Base-by-base conservation (phyloP, 1,140 invertebrate genomes). In the Philaenus spumarius region DNA sequence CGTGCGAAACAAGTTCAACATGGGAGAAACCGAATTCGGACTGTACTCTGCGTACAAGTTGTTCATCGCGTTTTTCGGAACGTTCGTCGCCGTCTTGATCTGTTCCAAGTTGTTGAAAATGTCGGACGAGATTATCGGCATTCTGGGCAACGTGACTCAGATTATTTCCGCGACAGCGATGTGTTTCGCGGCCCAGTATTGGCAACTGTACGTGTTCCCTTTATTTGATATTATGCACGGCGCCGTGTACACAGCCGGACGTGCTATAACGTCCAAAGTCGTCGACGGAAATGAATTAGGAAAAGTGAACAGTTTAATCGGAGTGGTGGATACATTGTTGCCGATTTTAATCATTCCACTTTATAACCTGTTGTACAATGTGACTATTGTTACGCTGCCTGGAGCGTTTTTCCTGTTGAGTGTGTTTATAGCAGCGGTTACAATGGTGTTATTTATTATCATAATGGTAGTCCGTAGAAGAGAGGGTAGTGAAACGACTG, bases 1-100 rank as follows among this genome's bases (percentile, higher is more conserved):
- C 42, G 48, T 66, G n/a, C 43, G 66, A 37, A 59, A 62, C 17
- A 66, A 64, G 42, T 63, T 66, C 15, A 52, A 55, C 20, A 66
- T 62, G 66, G 59, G 62, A 37, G 59, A 64, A 53, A 52, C 48
- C 3, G 60, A 66, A 34, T 66, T 62, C 22, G 60, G 64, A 2
- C 47, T 61, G 2, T 67, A 62, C 48, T 56, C 61, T 9, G 54
- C 56, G 17, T 67, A 60, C 57, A 62, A 64, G 35, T 60, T 64
- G 58, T 52, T 61, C 2, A 51, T 61, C 23, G 15, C 53, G 1
- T 46, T 58, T 46, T 30, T 17, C 59, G 65, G 65, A 39, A 61
- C 63, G 12, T 2, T 65, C 3, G 15, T 66, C 3, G 52, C 62
- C 1, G 54, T 64, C 12, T 45, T 39, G 9, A 30, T 67, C 9